These are phyloP conservation scores for Drosophila tani DNA, from an alignment of 1,140 invertebrate genomes.

Conservation along the genomic window DNA sequence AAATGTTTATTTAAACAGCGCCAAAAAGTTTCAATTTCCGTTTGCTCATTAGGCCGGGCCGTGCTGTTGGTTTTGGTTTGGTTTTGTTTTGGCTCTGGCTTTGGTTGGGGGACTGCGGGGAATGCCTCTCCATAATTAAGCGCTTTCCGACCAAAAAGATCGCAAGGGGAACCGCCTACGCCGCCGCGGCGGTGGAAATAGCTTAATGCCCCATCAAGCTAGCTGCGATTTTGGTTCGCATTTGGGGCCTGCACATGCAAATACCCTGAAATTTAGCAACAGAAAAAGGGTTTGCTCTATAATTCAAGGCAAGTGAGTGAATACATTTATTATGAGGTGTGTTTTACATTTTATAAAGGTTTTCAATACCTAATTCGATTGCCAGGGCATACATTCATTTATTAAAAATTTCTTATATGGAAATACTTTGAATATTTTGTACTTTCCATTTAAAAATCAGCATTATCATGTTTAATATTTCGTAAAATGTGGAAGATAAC, in stretches of 20 bases:
- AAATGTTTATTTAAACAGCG: constrained; percentile 61
- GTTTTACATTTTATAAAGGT: too few species aligned
- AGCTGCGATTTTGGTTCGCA: constrained; percentile 40
- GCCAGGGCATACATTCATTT: not conserved
- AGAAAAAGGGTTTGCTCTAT: not conserved
- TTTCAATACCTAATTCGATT: not conserved
- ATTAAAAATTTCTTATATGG: not conserved
- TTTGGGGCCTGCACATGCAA: constrained; percentile 24
- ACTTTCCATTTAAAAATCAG: not conserved
- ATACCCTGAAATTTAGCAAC: constrained; percentile 23
- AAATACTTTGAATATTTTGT: not conserved
- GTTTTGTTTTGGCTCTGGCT: not conserved
- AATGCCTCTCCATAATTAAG: constrained; percentile 58
- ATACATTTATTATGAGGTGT: too few species aligned
- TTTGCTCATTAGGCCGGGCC: constrained; percentile 60
- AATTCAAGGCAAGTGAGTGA: too few species aligned
- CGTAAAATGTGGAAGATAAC: not conserved
- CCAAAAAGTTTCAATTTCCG: constrained; percentile 71
- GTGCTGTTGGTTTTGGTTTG: constrained; percentile 33
- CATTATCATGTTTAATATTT: not conserved
- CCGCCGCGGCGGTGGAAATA: constrained; percentile 25
- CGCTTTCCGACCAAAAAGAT: constrained; percentile 35
- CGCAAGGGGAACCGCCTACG: constrained; percentile 27
- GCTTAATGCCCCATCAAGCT: constrained; percentile 44
- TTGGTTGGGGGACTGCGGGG: constrained; percentile 8